phyloP scores from a whole-genome alignment of 2,888 invertebrate species.

The Hecatera dysodea region DNA sequence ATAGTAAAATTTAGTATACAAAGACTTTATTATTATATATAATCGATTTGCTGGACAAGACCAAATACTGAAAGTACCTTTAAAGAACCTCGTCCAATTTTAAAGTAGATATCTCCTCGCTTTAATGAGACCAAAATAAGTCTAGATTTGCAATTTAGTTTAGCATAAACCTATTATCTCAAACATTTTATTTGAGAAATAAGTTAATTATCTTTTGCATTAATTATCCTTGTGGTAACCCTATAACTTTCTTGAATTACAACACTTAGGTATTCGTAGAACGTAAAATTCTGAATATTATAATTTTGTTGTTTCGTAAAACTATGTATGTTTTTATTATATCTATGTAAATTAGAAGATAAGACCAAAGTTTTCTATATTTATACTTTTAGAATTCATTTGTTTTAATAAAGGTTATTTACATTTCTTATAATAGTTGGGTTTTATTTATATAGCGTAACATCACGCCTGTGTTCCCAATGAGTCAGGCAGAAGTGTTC shows the following conservation, averaged over 20 bases:
- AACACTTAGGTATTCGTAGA: slow-evolving; percentile 9
- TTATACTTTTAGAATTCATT: slow-evolving; percentile 45
- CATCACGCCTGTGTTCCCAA: not conserved
- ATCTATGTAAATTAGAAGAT: slow-evolving; percentile 39
- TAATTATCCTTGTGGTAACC: slow-evolving; percentile 30
- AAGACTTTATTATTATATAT: too few relatives aligned
- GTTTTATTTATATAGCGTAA: slow-evolving; percentile 16
- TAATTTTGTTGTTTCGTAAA: slow-evolving; percentile 12
- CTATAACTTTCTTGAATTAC: slow-evolving; percentile 21
- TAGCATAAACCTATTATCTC: slow-evolving; percentile 9
- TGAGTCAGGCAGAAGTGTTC: not conserved
- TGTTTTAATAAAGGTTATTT: slow-evolving; percentile 42
- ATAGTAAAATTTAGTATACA: too few relatives aligned
- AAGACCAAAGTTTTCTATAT: slow-evolving; percentile 48
- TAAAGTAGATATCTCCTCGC: slow-evolving; percentile 30
- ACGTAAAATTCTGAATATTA: slow-evolving; percentile 21
- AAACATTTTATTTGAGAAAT: slow-evolving; percentile 32
- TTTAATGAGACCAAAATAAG: slow-evolving; percentile 52
- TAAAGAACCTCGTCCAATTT: not conserved
- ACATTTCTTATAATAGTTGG: slow-evolving; percentile 18
- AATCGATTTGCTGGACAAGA: too few relatives aligned
- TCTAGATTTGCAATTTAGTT: slow-evolving; percentile 31
- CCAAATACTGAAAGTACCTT: not conserved
- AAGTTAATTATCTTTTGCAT: slow-evolving; percentile 35
- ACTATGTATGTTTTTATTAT: slow-evolving; percentile 22